phyloP scores from a whole-genome alignment of 2,113 vertebrate genomes.

The Australoheros scitulus region DNA sequence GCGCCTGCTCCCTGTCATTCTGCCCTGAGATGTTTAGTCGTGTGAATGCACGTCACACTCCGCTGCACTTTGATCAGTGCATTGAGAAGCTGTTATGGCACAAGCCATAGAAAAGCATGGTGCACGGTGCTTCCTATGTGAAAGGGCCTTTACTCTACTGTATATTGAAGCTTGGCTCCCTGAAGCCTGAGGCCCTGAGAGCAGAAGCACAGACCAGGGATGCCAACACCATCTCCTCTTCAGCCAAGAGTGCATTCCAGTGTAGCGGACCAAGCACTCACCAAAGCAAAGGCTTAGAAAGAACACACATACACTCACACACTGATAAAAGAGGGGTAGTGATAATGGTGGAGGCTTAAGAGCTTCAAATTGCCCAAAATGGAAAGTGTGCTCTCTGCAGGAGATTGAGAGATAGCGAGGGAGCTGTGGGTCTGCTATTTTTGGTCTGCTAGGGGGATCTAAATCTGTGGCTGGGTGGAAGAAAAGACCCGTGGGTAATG shows the following conservation, averaged over 20 bases:
- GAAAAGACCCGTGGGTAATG: slow-evolving; percentile 59
- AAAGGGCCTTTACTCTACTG: background rate
- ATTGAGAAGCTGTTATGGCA: too few species aligned
- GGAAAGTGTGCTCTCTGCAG: slow-evolving; percentile 60
- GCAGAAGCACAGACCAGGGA: background rate
- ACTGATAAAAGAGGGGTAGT: slow-evolving; percentile 41
- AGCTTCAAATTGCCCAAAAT: slow-evolving; percentile 73
- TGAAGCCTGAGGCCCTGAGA: slow-evolving; percentile 15
- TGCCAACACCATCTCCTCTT: slow-evolving; percentile 22
- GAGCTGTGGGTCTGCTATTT: slow-evolving; percentile 43
- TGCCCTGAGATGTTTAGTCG: background rate
- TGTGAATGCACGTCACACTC: background rate
- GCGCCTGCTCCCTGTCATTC: too few species aligned
- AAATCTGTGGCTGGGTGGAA: slow-evolving; percentile 39
- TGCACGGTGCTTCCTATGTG: background rate
- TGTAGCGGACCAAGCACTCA: slow-evolving; percentile 38
- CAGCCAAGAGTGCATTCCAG: slow-evolving; percentile 29
- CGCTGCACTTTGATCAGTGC: background rate
- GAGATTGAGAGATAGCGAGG: slow-evolving; percentile 52
- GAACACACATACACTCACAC: slow-evolving; percentile 23
- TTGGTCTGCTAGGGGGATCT: slow-evolving; percentile 49
- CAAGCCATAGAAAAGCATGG: background rate
- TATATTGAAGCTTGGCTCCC: slow-evolving; percentile 4
- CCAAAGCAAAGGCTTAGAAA: slow-evolving; percentile 21
- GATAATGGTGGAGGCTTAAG: slow-evolving; percentile 55